Conservation (phyloP, 1,140 invertebrate genomes). For the Araneus ventricosus region DNA sequence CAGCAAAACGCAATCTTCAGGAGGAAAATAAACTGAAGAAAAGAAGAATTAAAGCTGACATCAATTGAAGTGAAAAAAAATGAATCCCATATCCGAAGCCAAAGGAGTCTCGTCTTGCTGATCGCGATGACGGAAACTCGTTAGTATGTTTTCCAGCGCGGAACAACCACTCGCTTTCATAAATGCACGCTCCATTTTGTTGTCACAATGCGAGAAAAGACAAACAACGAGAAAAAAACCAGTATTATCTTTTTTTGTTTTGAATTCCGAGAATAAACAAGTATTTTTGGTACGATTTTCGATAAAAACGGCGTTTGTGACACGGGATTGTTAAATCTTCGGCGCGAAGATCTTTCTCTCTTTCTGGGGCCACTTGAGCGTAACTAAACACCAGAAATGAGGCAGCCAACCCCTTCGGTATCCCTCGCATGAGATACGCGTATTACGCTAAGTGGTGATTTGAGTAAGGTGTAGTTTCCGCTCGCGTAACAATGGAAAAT, state of each 20-base stretch:
- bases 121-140: slow-evolving; percentile 45
- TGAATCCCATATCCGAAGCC: background rate
- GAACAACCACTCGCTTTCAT: slow-evolving; percentile 42
- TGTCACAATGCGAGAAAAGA: slow-evolving; percentile 27
- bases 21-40: background rate
- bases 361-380: background rate
- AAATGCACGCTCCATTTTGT: slow-evolving; percentile 50
- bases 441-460: slow-evolving; percentile 19
- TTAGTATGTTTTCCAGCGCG: slow-evolving; percentile 51
- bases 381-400: background rate
- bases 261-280: background rate
- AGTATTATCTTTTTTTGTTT: background rate
- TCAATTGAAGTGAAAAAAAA: background rate
- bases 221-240: background rate
- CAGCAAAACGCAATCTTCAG: background rate
- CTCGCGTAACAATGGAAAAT: slow-evolving; percentile 7
- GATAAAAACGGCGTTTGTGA: slow-evolving; percentile 11
- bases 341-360: background rate
- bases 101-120: background rate
- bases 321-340: background rate
- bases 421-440: background rate
- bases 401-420: background rate
- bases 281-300: slow-evolving; percentile 5
- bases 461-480: background rate
- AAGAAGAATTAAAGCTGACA: background rate